These are phyloP conservation scores for Himalopsyche phryganea DNA, from an alignment of 1,140 invertebrate species.

Conservation along the genomic window DNA sequence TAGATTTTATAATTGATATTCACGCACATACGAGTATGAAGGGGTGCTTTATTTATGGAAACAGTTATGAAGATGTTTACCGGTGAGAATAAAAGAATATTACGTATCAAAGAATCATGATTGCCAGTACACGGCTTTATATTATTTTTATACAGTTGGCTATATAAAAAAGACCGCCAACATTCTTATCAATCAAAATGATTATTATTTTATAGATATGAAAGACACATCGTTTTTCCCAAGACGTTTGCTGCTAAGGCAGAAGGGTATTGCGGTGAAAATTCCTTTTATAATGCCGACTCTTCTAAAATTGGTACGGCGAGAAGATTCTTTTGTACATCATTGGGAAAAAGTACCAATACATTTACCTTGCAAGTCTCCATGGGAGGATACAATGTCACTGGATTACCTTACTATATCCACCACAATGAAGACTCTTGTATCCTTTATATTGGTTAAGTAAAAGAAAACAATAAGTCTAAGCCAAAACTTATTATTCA, in stretches of 20 bases:
- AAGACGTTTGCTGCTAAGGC: slow-evolving; percentile 81
- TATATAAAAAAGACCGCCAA: too few species aligned
- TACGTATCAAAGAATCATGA: too few species aligned
- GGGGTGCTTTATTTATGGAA: slow-evolving; percentile 94
- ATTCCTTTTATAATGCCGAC: slow-evolving; percentile 90
- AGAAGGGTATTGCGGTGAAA: slow-evolving; percentile 75
- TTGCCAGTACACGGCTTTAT: too few species aligned
- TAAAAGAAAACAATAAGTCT: background rate
- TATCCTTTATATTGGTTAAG: slow-evolving; percentile 64
- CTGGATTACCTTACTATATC: slow-evolving; percentile 61
- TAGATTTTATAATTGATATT: slow-evolving; percentile 92
- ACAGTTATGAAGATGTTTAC: slow-evolving; percentile 92
- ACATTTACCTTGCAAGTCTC: slow-evolving; percentile 79
- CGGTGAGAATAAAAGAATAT: slow-evolving; percentile 51
- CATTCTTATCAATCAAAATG: too few species aligned
- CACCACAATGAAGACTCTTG: slow-evolving; percentile 88
- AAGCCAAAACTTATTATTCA: background rate
- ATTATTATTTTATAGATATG: slow-evolving; percentile 59
- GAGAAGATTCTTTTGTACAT: slow-evolving; percentile 69
- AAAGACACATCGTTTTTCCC: slow-evolving; percentile 83
- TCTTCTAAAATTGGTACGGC: slow-evolving; percentile 81
- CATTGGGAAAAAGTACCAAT: slow-evolving; percentile 67
- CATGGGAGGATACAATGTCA: slow-evolving; percentile 75
- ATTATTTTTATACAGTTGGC: too few species aligned
- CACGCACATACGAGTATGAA: slow-evolving; percentile 90